Conservation (phyloP, 2,113 vertebrate genomes). For the Amazona vittata region DNA sequence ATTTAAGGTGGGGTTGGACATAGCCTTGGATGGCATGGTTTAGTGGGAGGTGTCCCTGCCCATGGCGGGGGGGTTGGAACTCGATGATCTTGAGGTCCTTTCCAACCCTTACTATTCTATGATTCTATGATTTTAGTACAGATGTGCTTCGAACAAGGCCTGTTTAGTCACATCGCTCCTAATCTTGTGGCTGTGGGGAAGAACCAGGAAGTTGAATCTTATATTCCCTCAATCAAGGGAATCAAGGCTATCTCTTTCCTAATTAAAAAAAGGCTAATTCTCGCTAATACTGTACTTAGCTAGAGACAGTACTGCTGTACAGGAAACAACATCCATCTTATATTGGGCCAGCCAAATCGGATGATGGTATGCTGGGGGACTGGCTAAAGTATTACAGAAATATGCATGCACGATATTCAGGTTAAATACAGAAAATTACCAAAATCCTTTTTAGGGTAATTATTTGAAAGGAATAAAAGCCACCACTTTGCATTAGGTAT, state of each 20-base stretch:
- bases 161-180: neutral
- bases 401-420: neutral
- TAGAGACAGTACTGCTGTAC: neutral
- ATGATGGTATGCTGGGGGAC: neutral
- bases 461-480: neutral
- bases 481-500: neutral
- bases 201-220: neutral
- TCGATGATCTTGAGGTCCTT: too few relatives aligned
- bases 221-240: neutral
- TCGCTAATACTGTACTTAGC: neutral
- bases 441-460: neutral
- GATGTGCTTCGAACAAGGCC: neutral
- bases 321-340: neutral
- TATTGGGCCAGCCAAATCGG: neutral
- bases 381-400: neutral
- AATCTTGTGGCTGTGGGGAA: neutral
- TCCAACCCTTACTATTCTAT: too few relatives aligned
- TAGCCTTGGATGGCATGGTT: too few relatives aligned
- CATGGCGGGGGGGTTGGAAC: too few relatives aligned
- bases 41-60: too few relatives aligned
- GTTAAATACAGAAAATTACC: neutral
- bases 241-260: neutral
- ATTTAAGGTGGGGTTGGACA: too few relatives aligned
- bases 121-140: neutral
- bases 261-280: neutral